These are phyloP conservation scores for Lutjanus campechanus DNA, from an alignment of 2,797 vertebrate species.

Conservation along the genomic window DNA sequence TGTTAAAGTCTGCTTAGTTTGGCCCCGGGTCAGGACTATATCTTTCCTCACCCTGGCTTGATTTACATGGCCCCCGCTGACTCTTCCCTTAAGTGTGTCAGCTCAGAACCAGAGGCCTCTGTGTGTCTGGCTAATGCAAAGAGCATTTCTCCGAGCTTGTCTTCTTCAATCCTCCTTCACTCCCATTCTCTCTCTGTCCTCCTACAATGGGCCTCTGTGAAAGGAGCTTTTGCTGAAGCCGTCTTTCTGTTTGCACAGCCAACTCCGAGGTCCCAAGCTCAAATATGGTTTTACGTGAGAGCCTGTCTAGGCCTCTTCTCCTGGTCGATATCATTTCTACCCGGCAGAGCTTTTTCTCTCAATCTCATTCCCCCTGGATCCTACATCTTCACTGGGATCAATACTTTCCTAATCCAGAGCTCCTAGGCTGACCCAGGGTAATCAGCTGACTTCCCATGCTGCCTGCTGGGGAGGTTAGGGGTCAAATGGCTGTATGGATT, in stretches of 20 bases:
- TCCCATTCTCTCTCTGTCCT: conserved; percentile 56
- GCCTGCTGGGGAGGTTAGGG: conserved; percentile 78
- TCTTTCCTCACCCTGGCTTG: conserved; percentile 76
- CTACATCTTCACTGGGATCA: conserved; percentile 77
- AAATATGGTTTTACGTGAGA: conserved; percentile 78
- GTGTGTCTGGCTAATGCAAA: conserved; percentile 78
- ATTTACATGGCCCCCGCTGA: conserved; percentile 80
- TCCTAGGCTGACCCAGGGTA: conserved; percentile 78
- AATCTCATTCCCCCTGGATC: conserved; percentile 72
- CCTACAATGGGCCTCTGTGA: conserved; percentile 62
- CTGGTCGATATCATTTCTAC: conserved; percentile 78
- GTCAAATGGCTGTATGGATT: conserved; percentile 85
- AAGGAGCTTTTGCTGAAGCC: conserved; percentile 69
- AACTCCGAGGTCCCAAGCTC: conserved; percentile 74
- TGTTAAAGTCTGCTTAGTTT: conserved; percentile 79
- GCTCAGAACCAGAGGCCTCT: conserved; percentile 70
- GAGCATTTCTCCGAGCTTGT: conserved; percentile 68
- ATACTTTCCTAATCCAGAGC: conserved; percentile 82
- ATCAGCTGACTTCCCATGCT: conserved; percentile 84
- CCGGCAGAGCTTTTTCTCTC: conserved; percentile 74
- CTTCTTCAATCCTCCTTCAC: conserved; percentile 58
- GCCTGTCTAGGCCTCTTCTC: conserved; percentile 64
- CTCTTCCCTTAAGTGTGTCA: conserved; percentile 76
- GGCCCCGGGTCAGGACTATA: conserved; percentile 75
- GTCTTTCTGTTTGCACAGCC: conserved; percentile 77